Conservation (phyloP, 2,113 vertebrate genomes). For the Tachycineta bicolor region DNA sequence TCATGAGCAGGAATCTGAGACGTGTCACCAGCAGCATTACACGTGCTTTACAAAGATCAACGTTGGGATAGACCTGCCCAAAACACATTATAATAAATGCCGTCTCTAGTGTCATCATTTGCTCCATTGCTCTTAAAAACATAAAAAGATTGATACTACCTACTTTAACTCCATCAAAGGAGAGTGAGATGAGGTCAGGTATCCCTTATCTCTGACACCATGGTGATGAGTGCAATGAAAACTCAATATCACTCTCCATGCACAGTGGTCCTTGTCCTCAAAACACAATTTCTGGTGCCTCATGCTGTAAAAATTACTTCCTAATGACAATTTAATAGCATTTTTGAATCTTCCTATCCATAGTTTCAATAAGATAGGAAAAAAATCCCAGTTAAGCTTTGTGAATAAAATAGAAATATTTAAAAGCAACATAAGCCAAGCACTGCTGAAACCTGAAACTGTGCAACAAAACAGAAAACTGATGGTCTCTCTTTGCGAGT, state of each 20-base stretch:
- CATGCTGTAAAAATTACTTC: neutral
- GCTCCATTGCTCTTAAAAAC: neutral
- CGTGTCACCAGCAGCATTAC: neutral
- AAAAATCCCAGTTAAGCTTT: conserved; percentile 52
- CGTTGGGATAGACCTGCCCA: neutral
- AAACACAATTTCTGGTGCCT: neutral
- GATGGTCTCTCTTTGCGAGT: neutral
- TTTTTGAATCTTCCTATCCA: conserved; percentile 4
- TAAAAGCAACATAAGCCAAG: neutral
- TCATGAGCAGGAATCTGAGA: neutral
- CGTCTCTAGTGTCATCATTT: neutral
- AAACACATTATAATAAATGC: fast-evolving
- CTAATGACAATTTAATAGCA: neutral
- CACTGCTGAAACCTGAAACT: conserved; percentile 15
- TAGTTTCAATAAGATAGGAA: conserved; percentile 11
- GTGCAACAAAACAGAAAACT: neutral
- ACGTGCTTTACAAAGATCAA: neutral
- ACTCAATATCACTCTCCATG: neutral
- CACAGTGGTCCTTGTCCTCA: neutral
- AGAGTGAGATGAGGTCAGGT: neutral
- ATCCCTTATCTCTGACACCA: neutral
- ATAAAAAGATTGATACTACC: neutral
- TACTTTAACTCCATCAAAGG: neutral
- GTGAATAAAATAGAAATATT: conserved; percentile 56
- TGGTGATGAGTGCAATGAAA: neutral